Conservation (phyloP, 1,140 invertebrate species). For the Bombus sibiricus region DNA sequence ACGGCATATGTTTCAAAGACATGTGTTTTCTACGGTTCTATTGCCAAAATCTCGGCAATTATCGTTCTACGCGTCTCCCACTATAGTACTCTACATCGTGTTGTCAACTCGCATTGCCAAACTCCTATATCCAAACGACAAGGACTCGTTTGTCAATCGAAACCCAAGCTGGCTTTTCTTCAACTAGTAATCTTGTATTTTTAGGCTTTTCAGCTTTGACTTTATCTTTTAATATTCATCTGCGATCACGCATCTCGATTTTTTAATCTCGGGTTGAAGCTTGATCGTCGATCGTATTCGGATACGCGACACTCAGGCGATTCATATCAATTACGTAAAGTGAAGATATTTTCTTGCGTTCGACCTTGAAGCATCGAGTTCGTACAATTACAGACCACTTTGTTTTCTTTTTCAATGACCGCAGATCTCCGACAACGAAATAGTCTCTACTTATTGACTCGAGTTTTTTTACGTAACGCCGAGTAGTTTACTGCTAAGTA, state of each 20-base stretch:
- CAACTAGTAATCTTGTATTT: conserved; percentile 28
- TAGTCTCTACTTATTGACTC: conserved; percentile 15
- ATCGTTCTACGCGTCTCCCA: background rate
- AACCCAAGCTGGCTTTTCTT: conserved; percentile 17
- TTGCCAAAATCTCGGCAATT: background rate
- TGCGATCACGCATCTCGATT: background rate
- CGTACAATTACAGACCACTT: conserved; percentile 8
- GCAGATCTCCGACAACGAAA: conserved; percentile 1
- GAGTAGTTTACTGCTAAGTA: background rate
- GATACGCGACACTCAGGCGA: background rate
- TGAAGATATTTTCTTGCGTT: background rate
- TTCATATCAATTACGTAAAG: conserved; percentile 16
- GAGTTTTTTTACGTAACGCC: conserved; percentile 29
- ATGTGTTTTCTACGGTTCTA: no score
- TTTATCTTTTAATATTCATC: background rate
- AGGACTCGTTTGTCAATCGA: conserved; percentile 16
- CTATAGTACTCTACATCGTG: no score
- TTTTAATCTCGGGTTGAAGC: background rate
- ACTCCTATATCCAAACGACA: background rate
- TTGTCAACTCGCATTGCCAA: background rate
- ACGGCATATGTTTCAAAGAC: background rate
- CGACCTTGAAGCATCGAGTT: conserved; percentile 38
- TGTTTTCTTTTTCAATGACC: conserved; percentile 43
- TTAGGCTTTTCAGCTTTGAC: background rate
- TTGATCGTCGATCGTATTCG: background rate